Conservation (phyloP, 1,140 invertebrate genomes). For the Drosophila asahinai region DNA sequence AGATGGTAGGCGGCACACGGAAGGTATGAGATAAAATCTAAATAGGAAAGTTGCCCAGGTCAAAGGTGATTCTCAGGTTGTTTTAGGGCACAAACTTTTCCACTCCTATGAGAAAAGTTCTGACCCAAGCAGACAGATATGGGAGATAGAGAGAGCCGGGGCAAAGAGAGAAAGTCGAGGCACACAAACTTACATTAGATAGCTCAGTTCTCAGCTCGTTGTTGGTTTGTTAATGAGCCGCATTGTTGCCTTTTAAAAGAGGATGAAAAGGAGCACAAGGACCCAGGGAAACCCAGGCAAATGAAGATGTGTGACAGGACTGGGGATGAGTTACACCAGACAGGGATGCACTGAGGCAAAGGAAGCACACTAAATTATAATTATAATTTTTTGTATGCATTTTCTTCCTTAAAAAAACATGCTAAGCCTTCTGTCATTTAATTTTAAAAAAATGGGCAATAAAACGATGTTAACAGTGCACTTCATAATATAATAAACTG, state of each 20-base stretch:
- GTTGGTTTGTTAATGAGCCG: constrained; percentile 68
- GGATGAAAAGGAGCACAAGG: constrained; percentile 29
- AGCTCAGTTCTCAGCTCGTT: constrained; percentile 46
- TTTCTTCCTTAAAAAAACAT: neutral
- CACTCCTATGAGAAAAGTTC: constrained; percentile 56
- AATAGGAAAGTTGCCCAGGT: constrained; percentile 56
- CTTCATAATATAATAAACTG: too few relatives aligned
- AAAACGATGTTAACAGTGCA: too few relatives aligned
- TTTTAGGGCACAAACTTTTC: constrained; percentile 43
- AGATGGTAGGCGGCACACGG: neutral
- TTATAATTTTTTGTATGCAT: neutral
- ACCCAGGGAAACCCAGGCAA: constrained; percentile 43
- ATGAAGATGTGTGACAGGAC: constrained; percentile 52
- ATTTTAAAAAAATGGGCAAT: too few relatives aligned
- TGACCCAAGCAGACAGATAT: constrained; percentile 11
- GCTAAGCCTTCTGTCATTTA: too few relatives aligned
- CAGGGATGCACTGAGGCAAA: neutral
- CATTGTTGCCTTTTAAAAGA: constrained; percentile 52
- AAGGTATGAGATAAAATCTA: constrained; percentile 37
- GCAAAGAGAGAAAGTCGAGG: neutral
- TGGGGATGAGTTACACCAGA: neutral
- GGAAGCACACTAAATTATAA: neutral
- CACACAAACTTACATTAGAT: constrained; percentile 37
- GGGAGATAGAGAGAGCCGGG: neutral
- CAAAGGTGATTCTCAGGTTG: constrained; percentile 54